Evolutionary conservation across 2,888 invertebrate species (phyloP), one percentile per base, ranked within the genome.

Genomic region (Catocala fraxini): DNA sequence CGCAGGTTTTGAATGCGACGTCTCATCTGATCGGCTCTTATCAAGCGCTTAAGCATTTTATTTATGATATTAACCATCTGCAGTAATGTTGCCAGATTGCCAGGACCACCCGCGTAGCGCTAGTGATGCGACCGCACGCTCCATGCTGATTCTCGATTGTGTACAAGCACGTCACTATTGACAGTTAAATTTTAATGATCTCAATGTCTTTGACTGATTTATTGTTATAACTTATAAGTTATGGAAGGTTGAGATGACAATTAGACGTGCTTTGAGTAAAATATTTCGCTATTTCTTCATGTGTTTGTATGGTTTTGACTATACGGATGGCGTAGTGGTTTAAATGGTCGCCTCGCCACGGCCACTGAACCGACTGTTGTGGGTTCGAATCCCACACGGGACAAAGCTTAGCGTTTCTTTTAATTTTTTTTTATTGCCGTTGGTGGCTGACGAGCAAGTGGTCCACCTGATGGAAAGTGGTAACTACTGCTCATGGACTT

Each of bases 51-150:
- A 56, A 39, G 35, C 35, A 2, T 7, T 39, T 6, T 39, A 45
- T 47, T 45, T 13, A 52, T 13, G 58, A 45, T 61, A 61, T 56
- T 65, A 39, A 9, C 35, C 7, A 39, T 39, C 35, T 45, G 13
- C 49, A 51, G 12, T 54, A 25, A 49, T 4, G 25, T 49, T 45
- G 25, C 25, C 13, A 39, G 39, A 51, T 11, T 43, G n/a, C 35
- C 0, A 7, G 51, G 73, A 74, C 73, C 73, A 73, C 75, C 73
- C 73, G 59, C 34, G 25, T 25, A 4, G 13, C 9, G 39, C 45
- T 45, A 45, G 54, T 54, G 54, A 54, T 35, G 54, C n/a, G 46
- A 33, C 46, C 45, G 25, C 45, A 33, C 11, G 12, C 6, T 33
- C 33, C 34, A n/a, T 39, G 7, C 7, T 2, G 35, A 39, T 39